Base-by-base conservation (phyloP, 2,797 vertebrate species). In the Sciurus carolinensis region DNA sequence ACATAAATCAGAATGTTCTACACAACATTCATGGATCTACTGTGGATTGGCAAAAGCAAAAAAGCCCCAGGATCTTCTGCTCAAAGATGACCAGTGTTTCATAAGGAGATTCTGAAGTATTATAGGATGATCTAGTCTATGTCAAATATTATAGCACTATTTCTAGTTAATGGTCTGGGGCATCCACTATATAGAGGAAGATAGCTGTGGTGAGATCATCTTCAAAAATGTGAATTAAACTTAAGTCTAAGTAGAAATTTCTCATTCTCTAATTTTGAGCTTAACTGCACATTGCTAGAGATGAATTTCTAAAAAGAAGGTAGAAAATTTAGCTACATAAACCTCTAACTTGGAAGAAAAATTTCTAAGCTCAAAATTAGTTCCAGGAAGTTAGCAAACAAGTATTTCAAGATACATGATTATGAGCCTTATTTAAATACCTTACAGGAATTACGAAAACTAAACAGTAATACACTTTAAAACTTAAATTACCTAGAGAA, bases 401-500 rank as follows among this genome's bases (percentile, higher is more conserved):
- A 77, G 30, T 80, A 95, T 90, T 90, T 93, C 50, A 62, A 39
- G 11, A 66, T 52, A 87, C 64, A 59, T 85, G 71, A 67, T 72
- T 75, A 92, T 47, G 36, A 82, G 20, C 17, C 62, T 89, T 76
- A 44, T 24, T 80, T n/a, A 72, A 95, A 90, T 47, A 80, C 20
- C 22, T 76, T 62, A 52, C 1, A 36, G 71, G 69, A 39, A 57
- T 42, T 80, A 47, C 13, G 50, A 79, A 75, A 5, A 26, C n/a
- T 90, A 97, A 88, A 90, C 67, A 76, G 2, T 30, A 73, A 88
- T 66, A 54, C 0, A 47, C 33, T 92, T 92, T n/a, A 77, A 94
- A 77, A 64, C 26, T 73, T 67, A 72, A 88, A 36, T 93, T 87
- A 80, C 33, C 54, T 91, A 89, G 39, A 83, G 96, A 90, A 96